Conservation (phyloP, 2,797 vertebrate genomes). For the Fratercula arctica region DNA sequence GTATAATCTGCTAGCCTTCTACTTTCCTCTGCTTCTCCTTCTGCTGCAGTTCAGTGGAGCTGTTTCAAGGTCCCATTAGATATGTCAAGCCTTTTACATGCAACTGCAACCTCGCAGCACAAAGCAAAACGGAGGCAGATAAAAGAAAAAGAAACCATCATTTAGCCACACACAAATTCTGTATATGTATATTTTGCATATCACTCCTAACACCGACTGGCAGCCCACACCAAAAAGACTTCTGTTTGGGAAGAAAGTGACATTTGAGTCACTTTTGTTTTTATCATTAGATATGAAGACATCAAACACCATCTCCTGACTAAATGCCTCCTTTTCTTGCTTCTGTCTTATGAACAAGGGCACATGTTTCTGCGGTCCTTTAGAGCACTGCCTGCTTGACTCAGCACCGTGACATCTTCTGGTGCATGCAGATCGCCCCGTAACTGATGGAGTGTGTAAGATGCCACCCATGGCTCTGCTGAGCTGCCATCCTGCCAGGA, state of each 20-base stretch:
- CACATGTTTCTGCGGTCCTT: not conserved
- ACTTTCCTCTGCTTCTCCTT: not conserved
- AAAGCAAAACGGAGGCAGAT: not conserved
- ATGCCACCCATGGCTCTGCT: not conserved
- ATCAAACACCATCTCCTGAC: conserved; percentile 21
- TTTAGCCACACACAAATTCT: conserved; percentile 9
- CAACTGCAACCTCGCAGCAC: not conserved
- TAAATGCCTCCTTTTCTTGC: not conserved
- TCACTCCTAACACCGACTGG: not conserved
- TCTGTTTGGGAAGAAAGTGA: conserved; percentile 55
- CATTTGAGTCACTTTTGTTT: conserved; percentile 66
- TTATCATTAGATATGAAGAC: not conserved
- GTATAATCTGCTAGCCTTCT: not conserved
- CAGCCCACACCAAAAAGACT: conserved; percentile 51
- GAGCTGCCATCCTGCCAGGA: not conserved
- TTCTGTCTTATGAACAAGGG: not conserved
- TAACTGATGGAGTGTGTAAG: not conserved
- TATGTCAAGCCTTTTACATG: not conserved
- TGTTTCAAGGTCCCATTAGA: not conserved
- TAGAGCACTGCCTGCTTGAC: not conserved
- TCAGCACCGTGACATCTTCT: not conserved
- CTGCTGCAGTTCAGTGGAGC: not conserved
- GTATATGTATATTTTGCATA: not conserved
- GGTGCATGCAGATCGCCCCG: accelerated
- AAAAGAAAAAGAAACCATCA: conserved; percentile 38